Evolutionary conservation across 1,140 invertebrate species (phyloP), one percentile per base, ranked within the genome.

Genomic region (Aphelinus certus): DNA sequence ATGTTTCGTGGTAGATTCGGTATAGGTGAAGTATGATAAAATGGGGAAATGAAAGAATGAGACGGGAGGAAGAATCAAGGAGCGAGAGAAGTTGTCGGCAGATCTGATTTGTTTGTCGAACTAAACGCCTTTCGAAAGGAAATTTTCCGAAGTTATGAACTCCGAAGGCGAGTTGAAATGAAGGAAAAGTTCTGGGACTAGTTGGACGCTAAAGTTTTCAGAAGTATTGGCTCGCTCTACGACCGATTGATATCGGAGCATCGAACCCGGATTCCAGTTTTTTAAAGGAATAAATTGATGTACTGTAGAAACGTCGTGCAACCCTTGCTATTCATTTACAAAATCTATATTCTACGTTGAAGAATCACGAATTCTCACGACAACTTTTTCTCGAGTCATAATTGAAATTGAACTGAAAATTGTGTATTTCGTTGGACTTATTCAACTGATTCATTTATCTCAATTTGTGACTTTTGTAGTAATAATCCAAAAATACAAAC

Each of bases 31-130:
- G 7, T 26, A 61, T n/a, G 1, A 10, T 53, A 53, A 62, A 45
- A 46, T 43, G 5, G n/a, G 7, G 1, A 53, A 45, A 67, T 9
- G 47, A 5, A 46, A 57, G 53, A 68, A 57, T 1, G 1, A 61
- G n/a, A 49, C 57, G 43, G 43, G 10, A 53, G 26, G 42, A 9
- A 58, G 45, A 66, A 67, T 48, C 64, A 56, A 47, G 56, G 10
- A 7, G 60, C 3, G 60, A 45, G 60, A 45, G 45, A 66, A 75
- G 47, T 69, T 75, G 60, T 64, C 45, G 67, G 51, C 46, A 43
- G 67, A 75, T 75, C 66, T 64, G 66, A 75, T 69, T 74, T 74
- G 73, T 75, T 75, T 75, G 66, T 68, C 61, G 47, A 75, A 75
- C 61, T 75, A 75, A 75, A 69, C 66, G 73, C 51, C 61, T 61